Conservation (phyloP, 1,140 invertebrate genomes). For the Eulimnadia texana region DNA sequence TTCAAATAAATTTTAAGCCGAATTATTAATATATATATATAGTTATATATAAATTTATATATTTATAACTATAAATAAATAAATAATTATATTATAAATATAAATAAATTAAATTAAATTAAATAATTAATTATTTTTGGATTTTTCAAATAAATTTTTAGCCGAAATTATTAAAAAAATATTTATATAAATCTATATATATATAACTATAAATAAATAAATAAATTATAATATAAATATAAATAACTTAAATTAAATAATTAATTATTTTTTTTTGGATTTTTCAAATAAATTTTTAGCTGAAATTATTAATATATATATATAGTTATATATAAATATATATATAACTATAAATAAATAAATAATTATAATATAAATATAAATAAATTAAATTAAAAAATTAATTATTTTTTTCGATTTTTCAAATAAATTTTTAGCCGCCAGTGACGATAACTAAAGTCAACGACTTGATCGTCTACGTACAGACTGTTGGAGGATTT, state of each 20-base stretch:
- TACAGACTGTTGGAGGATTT: constrained; percentile 24
- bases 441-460: constrained; percentile 20
- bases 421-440: constrained; percentile 18
- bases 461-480: constrained; percentile 25
- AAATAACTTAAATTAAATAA: constrained; percentile 2
- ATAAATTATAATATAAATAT: no score
- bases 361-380: no score
- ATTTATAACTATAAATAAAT: no score
- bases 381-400: not conserved
- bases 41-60: no score
- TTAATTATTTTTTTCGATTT: not conserved
- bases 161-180: no score
- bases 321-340: no score
- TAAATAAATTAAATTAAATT: constrained; percentile 1
- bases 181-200: no score
- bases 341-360: no score
- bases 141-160: not conserved
- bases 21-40: no score
- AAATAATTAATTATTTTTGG: not conserved
- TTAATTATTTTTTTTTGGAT: not conserved
- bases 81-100: no score
- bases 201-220: no score
- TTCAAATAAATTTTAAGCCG: not conserved
- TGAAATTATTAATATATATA: no score
- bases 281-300: not conserved